Evolutionary conservation across 2,888 invertebrate species (phyloP), one percentile per base, ranked within the genome.

Genomic region (Euplexia lucipara): DNA sequence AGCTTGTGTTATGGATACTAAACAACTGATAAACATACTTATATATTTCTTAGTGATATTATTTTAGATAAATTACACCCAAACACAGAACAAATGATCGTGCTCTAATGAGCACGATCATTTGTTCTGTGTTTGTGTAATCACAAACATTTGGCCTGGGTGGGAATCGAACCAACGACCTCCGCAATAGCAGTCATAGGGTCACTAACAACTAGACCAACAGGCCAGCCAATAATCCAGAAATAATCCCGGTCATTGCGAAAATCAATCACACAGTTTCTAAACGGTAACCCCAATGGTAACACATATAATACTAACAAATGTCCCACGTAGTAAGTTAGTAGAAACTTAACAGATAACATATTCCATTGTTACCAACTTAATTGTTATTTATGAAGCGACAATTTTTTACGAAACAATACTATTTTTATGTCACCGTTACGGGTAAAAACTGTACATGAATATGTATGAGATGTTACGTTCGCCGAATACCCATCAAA

Each of bases 371-470:
- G 93, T 94, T 84, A 71, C 48, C 58, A 70, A 48, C 62, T 34
- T 75, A 85, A 86, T 88, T 91, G 88, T 92, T 90, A 92, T 89
- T 91, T 90, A 86, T 88, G 89, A 90, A 89, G 85, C 78, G 79
- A 71, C 83, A 86, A 91, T 93, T 95, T 95, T 94, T 92, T 91
- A 89, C 78, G 75, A 82, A 86, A 92, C 92, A 92, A 92, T 90
- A 81, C 87, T 85, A 90, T 90, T 92, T 90, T 91, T 91, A 90
- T 91, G 93, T 91, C 91, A 90, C 92, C 89, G 92, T 91, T 91
- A 90, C 91, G 90, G 85, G 81, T 93, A 93, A 93, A 93, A 94
- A 92, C 90, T 87, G 16, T 52, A 34, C 74, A 88, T 94, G 90
- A 92, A 93, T 93, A 93, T 92, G 84, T 81, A 92, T 89, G 0